Conservation (phyloP, 2,113 vertebrate genomes). For the Montifringilla adamsi region DNA sequence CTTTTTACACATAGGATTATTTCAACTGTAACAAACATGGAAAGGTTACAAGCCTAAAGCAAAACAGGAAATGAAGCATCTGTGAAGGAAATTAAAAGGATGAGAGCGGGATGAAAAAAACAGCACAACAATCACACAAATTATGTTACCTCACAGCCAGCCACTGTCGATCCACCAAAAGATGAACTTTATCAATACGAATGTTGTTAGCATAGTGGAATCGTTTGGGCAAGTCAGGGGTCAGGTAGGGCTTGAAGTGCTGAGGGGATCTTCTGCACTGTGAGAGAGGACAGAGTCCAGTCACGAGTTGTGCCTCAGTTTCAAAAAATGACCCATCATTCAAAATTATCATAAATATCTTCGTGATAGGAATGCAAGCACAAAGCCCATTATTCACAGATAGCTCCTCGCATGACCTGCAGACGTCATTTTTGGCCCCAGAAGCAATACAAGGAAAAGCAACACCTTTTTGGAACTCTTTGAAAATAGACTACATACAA, state of each 20-base stretch:
- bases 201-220: conserved; percentile 89
- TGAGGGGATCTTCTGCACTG: conserved; percentile 85
- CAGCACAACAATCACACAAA: background rate
- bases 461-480: background rate
- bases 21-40: background rate
- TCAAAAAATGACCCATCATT: background rate
- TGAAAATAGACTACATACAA: background rate
- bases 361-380: background rate
- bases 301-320: background rate
- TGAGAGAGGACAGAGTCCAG: background rate
- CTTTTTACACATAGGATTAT: background rate
- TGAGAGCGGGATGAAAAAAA: background rate
- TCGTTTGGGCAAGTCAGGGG: conserved; percentile 88
- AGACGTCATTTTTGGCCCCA: background rate
- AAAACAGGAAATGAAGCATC: background rate
- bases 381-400: background rate
- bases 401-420: background rate
- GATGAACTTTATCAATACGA: conserved; percentile 89
- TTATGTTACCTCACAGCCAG: conserved; percentile 81
- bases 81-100: background rate
- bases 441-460: background rate
- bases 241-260: conserved; percentile 90
- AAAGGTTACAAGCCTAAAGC: background rate
- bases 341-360: background rate
- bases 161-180: conserved; percentile 88